phyloP scores from a whole-genome alignment of 1,140 invertebrate species.

The Archivesica marissinica region DNA sequence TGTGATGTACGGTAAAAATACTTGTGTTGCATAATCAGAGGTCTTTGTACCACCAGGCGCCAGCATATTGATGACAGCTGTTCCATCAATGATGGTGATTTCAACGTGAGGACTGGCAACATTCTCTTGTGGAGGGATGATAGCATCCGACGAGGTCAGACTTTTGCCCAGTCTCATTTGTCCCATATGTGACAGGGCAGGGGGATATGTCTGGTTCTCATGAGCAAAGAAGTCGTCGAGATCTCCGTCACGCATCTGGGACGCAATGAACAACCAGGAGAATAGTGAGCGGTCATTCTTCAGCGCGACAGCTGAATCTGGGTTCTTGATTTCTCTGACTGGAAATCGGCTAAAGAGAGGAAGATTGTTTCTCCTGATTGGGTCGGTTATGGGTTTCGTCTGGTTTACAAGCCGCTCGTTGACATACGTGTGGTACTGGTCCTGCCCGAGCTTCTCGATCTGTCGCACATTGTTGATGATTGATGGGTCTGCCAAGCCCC shows the following conservation, averaged over 20 bases:
- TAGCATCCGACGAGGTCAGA: conserved; percentile 58
- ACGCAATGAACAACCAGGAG: conserved; percentile 62
- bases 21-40: background rate
- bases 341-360: conserved; percentile 4
- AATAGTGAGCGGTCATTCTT: conserved; percentile 59
- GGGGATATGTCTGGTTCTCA: conserved; percentile 70
- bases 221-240: conserved; percentile 69
- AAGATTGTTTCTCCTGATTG: conserved; percentile 59
- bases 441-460: conserved; percentile 15
- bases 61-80: conserved; percentile 4
- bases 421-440: conserved; percentile 26
- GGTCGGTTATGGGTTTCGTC: background rate
- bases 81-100: conserved; percentile 60
- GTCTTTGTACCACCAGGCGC: background rate
- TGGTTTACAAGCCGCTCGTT: background rate
- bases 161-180: conserved; percentile 53
- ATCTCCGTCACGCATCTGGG: conserved; percentile 64
- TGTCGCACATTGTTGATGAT: conserved; percentile 4
- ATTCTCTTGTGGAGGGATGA: background rate
- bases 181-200: conserved; percentile 61
- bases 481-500: conserved; percentile 26
- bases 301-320: conserved; percentile 30
- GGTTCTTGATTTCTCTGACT: background rate
- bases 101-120: background rate
- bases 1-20: conserved; percentile 21